Base-by-base conservation (phyloP, 2,888 invertebrate genomes). In the Agrotis puta region DNA sequence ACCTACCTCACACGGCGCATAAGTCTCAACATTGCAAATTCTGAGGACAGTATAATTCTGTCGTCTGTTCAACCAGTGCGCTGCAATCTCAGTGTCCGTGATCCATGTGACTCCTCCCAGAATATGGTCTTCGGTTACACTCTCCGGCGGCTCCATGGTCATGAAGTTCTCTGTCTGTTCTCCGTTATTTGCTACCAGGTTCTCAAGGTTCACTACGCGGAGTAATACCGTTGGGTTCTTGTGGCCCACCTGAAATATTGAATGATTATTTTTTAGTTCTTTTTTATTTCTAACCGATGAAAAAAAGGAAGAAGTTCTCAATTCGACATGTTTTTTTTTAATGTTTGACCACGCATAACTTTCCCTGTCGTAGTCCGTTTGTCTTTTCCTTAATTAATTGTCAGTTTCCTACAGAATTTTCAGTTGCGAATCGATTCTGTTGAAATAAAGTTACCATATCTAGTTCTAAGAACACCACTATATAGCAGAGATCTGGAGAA, bases 21-120 rank as follows among this genome's bases (percentile, higher is more conserved):
- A 1, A 70, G 90, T 93, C 16, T 88, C 84, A 13, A 94, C 79
- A 77, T 96, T 92, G 89, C 97, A 98, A 16, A 97, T 93, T 48
- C 96, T 96, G n/a, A 97, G 88, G 39, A 97, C 93, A 3, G 97
- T 96, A 67, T 97, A 91, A 89, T 98, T 99, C 94, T 99, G 99
- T 22, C 98, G 96, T 45, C 99, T 97, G 90, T 99, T 99, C 75
- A 98, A 95, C 98, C 99, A 99, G 48, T 98, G 97, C 0, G 97
- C 97, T 0, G 97, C 96, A 4, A 99, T 90, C 63, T 97, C 97
- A 0, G 95, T 93, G 51, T 96, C 95, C 7, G 97, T 97, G 22
- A 97, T 96, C 99, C 99, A 99, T 0, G 94, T 95, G 0, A 98
- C 97, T 5, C 97, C 97, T 64, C 97, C 97, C 18, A 98, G 91